phyloP scores from a whole-genome alignment of 2,113 vertebrate species.

The Oncorhynchus tshawytscha region DNA sequence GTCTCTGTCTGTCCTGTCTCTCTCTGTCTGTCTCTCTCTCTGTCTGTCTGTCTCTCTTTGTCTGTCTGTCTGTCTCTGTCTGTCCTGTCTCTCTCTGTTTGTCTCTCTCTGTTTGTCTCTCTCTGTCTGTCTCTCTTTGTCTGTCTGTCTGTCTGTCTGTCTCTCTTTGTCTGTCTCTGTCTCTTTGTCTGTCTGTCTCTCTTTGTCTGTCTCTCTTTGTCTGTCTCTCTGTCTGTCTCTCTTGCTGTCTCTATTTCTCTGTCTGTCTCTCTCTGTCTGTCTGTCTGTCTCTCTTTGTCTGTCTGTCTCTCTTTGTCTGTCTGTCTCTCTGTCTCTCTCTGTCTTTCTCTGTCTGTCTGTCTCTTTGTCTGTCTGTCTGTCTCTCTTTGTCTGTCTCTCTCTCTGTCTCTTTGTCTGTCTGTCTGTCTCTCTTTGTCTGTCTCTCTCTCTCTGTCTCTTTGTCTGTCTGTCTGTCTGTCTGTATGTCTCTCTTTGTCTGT shows the following conservation, averaged over 20 bases:
- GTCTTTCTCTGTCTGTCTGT: not conserved
- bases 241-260: not conserved
- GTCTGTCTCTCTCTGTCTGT: not conserved
- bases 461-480: too few species aligned
- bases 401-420: not conserved
- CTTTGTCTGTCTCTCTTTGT: not conserved
- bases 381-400: not conserved
- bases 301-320: not conserved
- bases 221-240: not conserved
- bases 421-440: not conserved
- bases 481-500: too few species aligned
- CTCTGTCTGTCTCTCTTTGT: not conserved
- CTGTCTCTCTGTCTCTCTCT: conserved; percentile 1
- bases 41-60: conserved; percentile 27
- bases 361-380: not conserved
- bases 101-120: not conserved
- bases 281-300: not conserved
- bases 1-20: too few species aligned
- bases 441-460: too few species aligned
- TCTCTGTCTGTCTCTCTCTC: conserved; percentile 28
- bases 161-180: not conserved
- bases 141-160: not conserved
- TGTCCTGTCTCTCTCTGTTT: too few species aligned
- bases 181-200: not conserved
- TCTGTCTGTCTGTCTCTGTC: conserved; percentile 24